A percentile compares a stretch with the other conserved stretches of the same genome.
phyloP scores from a whole-genome alignment of 2,888 invertebrate genomes.

The Drosophila falleni region DNA sequence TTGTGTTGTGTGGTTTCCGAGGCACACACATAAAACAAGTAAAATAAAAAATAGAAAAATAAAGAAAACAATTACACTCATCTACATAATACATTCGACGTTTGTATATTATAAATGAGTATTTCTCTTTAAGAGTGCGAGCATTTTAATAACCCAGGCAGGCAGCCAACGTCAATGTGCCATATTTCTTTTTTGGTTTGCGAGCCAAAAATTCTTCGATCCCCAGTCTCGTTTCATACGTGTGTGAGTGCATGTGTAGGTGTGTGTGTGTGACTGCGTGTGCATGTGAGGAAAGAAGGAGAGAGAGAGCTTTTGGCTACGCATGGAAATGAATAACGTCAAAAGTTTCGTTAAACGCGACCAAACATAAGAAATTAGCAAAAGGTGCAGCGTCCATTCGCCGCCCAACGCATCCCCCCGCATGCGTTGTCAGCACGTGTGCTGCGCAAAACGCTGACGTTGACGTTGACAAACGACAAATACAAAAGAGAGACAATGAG shows the following conservation, averaged over 20 bases:
- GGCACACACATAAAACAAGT: not conserved
- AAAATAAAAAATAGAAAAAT: slow-evolving; percentile 5
- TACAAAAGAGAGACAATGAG: slow-evolving; percentile 28
- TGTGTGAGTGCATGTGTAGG: slow-evolving; percentile 31
- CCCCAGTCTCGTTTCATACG: slow-evolving; percentile 40
- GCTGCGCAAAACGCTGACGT: slow-evolving; percentile 38
- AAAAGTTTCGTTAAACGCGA: slow-evolving; percentile 55
- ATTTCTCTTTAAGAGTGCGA: slow-evolving; percentile 31
- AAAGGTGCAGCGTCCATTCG: slow-evolving; percentile 37
- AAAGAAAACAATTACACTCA: slow-evolving; percentile 5
- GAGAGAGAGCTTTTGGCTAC: slow-evolving; percentile 52
- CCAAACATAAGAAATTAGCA: slow-evolving; percentile 68
- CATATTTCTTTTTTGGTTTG: slow-evolving; percentile 58
- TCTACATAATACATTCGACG: not conserved
- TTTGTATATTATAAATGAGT: slow-evolving; percentile 7
- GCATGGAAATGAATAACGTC: slow-evolving; percentile 62
- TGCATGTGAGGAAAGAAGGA: slow-evolving; percentile 20
- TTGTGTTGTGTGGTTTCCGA: slow-evolving; percentile 11
- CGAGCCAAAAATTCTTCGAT: slow-evolving; percentile 65
- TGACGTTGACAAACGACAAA: slow-evolving; percentile 16
- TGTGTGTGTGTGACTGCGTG: slow-evolving; percentile 16
- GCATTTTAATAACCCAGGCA: slow-evolving; percentile 24
- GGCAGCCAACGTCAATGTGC: slow-evolving; percentile 53
- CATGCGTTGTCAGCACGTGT: slow-evolving; percentile 46
- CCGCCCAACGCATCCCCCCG: not conserved